Conservation (phyloP, 1,140 invertebrate genomes). For the Drosophila persimilis region DNA sequence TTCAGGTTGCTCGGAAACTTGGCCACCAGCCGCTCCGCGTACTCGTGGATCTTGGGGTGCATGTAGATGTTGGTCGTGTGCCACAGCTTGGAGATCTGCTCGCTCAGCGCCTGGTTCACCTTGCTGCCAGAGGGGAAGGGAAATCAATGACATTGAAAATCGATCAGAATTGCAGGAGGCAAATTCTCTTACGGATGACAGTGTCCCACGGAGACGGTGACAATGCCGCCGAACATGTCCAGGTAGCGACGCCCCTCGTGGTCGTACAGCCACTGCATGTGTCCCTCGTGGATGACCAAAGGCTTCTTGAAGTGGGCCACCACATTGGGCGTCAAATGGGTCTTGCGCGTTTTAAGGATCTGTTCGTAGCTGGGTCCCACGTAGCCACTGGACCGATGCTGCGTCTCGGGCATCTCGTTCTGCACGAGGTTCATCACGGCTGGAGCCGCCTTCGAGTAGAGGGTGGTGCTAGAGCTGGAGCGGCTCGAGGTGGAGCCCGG, state of each 20-base stretch:
- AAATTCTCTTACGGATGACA: conserved; percentile 94
- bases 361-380: conserved; percentile 86
- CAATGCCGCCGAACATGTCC: conserved; percentile 98
- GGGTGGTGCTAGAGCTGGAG: conserved; percentile 31
- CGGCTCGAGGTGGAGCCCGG: neutral
- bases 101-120: conserved; percentile 89
- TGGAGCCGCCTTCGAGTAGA: conserved; percentile 58
- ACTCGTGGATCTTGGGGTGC: conserved; percentile 95
- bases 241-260: conserved; percentile 93
- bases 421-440: conserved; percentile 31
- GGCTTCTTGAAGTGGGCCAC: conserved; percentile 92
- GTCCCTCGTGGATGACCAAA: conserved; percentile 92
- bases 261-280: conserved; percentile 97
- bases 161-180: neutral
- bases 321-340: conserved; percentile 89
- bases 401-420: conserved; percentile 62
- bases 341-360: conserved; percentile 85
- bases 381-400: conserved; percentile 55
- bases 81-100: conserved; percentile 93
- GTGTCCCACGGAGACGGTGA: conserved; percentile 98
- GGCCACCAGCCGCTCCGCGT: conserved; percentile 90
- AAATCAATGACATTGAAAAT: conserved; percentile 16
- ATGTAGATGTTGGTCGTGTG: conserved; percentile 96
- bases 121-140: conserved; percentile 84
- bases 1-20: conserved; percentile 94